A percentile compares a stretch with the other conserved stretches of the same genome.
Conservation (phyloP, 2,888 invertebrate species). For the Carterocephalus palaemon region DNA sequence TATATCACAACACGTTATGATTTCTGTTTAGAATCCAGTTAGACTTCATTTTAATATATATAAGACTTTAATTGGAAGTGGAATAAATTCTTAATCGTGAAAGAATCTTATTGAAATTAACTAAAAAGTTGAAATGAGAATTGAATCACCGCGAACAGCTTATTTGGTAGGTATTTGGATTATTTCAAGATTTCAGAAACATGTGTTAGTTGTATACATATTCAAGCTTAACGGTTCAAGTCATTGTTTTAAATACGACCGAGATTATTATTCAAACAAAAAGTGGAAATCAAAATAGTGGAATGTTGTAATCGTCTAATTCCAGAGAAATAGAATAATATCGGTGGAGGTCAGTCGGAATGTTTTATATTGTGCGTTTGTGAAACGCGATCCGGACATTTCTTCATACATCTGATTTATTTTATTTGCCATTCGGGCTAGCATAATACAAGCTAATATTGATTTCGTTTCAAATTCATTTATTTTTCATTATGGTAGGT, state of each 20-base stretch:
- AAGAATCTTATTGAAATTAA: no score
- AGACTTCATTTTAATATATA: no score
- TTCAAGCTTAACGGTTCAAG: slow-evolving; percentile 10
- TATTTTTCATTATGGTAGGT: no score
- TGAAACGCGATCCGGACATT: slow-evolving; percentile 30
- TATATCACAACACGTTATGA: no score
- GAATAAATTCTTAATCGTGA: no score
- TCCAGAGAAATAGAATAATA: slow-evolving; percentile 63
- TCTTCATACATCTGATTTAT: slow-evolving; percentile 24
- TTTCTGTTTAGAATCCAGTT: no score
- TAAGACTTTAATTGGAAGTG: no score
- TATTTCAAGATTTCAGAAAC: no score
- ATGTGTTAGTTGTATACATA: slow-evolving; percentile 1
- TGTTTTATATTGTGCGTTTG: slow-evolving; percentile 33
- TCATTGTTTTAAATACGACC: slow-evolving; percentile 33
- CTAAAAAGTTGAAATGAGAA: no score
- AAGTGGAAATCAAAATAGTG: slow-evolving; percentile 53
- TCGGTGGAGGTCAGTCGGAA: slow-evolving; percentile 48
- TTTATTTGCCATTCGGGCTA: slow-evolving; percentile 24
- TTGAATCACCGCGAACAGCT: no score
- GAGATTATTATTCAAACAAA: slow-evolving; percentile 53
- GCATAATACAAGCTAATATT: slow-evolving; percentile 19
- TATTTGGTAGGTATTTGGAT: no score
- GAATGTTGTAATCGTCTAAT: slow-evolving; percentile 67
- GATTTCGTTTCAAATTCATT: slow-evolving; percentile 7